Percentiles rank a stretch among this genome's conserved stretches.
These are phyloP conservation scores for Oithona nana DNA, from an alignment of 2,888 invertebrate genomes.

Conservation along the genomic window DNA sequence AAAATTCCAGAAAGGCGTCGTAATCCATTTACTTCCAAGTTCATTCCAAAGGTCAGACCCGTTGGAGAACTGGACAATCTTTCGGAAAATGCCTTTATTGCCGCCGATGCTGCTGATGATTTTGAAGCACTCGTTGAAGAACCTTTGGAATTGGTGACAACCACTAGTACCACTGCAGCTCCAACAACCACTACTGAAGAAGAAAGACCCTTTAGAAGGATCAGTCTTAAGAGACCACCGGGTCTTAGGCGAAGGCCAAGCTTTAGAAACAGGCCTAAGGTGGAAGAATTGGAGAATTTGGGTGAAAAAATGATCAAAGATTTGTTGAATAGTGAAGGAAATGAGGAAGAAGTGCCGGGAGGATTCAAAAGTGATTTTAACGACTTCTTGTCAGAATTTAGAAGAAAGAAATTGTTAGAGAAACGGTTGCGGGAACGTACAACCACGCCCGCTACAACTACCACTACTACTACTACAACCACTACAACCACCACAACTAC, in stretches of 20 bases:
- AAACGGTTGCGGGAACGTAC: neutral
- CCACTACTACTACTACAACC: constrained; percentile 15
- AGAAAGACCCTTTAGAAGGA: neutral
- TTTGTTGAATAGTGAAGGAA: neutral
- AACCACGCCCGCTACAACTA: constrained; percentile 3
- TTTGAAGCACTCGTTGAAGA: neutral
- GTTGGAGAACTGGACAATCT: constrained; percentile 3
- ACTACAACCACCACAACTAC: constrained; percentile 14
- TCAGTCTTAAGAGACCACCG: neutral
- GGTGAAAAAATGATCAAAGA: constrained; percentile 7
- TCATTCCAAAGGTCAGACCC: constrained; percentile 13
- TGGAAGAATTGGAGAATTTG: neutral
- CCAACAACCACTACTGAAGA: neutral
- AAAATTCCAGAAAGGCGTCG: neutral
- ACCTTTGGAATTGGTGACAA: neutral
- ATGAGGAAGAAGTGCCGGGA: neutral
- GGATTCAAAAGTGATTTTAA: constrained; percentile 13
- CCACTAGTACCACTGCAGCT: neutral
- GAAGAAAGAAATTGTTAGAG: neutral
- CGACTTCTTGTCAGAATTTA: constrained; percentile 9
- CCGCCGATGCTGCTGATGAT: neutral
- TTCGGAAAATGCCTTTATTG: neutral
- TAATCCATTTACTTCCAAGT: constrained; percentile 14
- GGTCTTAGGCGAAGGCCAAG: neutral
- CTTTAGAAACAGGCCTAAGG: neutral